phyloP scores from a whole-genome alignment of 2,888 invertebrate species.

The Pollenia griseotomentosa region DNA sequence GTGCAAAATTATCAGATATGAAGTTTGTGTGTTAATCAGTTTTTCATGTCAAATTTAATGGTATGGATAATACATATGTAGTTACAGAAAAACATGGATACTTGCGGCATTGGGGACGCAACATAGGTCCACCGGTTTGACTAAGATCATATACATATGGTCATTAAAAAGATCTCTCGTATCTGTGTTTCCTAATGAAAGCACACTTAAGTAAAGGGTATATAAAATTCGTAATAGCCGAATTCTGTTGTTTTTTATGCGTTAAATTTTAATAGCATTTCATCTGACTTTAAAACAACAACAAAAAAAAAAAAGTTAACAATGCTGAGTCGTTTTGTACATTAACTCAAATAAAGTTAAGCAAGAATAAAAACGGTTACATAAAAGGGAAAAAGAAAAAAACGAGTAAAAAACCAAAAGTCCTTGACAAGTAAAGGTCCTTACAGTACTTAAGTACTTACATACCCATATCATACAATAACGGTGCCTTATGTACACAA shows the following conservation, averaged over 20 bases:
- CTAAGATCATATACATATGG: too few species aligned
- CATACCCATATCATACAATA: constrained; percentile 19
- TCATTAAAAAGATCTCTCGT: too few species aligned
- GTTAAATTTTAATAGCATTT: constrained; percentile 45
- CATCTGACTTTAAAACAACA: constrained; percentile 22
- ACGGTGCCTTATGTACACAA: neutral
- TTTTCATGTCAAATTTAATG: too few species aligned
- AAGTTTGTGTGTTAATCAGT: too few species aligned
- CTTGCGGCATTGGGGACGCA: too few species aligned
- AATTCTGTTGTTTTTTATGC: neutral
- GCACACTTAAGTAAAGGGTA: too few species aligned
- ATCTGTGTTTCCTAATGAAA: too few species aligned
- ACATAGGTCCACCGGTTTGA: too few species aligned
- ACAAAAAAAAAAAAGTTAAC: neutral
- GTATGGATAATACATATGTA: too few species aligned
- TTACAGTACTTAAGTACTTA: constrained; percentile 41
- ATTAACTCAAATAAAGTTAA: constrained; percentile 52
- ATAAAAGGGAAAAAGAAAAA: neutral
- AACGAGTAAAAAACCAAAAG: constrained; percentile 12
- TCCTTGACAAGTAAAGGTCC: constrained; percentile 51
- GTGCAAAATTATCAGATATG: too few species aligned
- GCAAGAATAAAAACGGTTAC: constrained; percentile 26
- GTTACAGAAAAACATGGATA: too few species aligned
- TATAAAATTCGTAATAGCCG: too few species aligned
- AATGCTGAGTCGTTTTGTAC: constrained; percentile 10